phyloP scores from a whole-genome alignment of 2,113 vertebrate species.

The Anas platyrhynchos region DNA sequence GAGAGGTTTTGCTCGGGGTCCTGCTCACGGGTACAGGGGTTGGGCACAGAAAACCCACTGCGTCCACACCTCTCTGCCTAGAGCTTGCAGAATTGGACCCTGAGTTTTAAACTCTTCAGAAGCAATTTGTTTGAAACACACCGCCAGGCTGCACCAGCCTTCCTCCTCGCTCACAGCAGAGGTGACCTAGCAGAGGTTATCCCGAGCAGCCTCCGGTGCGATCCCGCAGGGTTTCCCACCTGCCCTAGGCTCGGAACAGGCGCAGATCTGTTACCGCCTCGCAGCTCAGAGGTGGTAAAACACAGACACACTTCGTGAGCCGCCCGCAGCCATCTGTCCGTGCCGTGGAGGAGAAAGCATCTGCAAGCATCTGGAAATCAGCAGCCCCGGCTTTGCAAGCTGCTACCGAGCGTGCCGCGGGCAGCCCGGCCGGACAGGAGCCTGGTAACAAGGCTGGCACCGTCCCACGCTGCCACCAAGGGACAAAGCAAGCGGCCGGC shows the following conservation, averaged over 20 bases:
- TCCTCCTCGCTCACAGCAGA: neutral
- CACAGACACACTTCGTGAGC: neutral
- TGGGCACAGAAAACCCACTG: neutral
- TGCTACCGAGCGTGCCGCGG: neutral
- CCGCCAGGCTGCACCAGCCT: neutral
- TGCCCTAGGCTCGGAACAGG: neutral
- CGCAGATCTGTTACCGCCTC: neutral
- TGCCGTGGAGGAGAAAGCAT: neutral
- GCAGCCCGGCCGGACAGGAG: neutral
- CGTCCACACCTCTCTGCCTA: neutral
- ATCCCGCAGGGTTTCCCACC: neutral
- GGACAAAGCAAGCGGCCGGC: too few relatives aligned
- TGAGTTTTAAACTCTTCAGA: neutral
- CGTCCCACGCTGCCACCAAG: neutral
- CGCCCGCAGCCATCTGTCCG: conserved; percentile 36
- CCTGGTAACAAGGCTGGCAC: neutral
- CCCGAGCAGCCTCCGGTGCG: neutral
- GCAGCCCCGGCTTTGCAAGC: neutral
- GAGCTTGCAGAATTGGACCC: neutral
- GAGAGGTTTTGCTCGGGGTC: neutral
- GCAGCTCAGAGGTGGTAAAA: neutral
- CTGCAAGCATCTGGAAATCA: neutral
- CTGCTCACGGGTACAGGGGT: neutral
- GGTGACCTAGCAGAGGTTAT: neutral
- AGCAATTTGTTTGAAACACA: neutral